phyloP scores from a whole-genome alignment of 2,797 vertebrate species.

The Rallus crepitans region DNA sequence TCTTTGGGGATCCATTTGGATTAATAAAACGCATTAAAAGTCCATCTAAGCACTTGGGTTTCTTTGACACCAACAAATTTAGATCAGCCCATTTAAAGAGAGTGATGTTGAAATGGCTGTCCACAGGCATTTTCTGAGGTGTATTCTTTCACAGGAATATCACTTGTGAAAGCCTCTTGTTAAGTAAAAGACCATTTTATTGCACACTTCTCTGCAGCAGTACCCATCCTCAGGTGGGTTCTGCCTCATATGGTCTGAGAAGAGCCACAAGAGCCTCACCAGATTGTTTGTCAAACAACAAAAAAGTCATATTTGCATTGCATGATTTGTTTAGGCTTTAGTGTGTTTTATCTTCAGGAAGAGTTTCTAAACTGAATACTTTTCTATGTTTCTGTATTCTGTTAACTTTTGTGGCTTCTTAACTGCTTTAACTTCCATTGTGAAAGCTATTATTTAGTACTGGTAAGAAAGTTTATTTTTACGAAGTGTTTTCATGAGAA shows the following conservation, averaged over 20 bases:
- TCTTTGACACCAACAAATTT: neutral
- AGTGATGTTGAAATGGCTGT: neutral
- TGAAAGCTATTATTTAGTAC: neutral
- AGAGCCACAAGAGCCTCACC: neutral
- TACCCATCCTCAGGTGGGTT: neutral
- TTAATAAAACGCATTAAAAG: neutral
- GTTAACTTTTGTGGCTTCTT: neutral
- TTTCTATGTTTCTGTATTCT: neutral
- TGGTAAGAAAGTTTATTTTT: neutral
- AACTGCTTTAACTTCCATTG: neutral
- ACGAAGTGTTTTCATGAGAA: neutral
- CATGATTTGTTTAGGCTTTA: neutral
- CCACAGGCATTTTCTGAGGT: neutral
- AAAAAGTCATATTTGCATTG: neutral
- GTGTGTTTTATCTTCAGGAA: neutral
- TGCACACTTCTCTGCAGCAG: neutral
- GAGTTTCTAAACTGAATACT: neutral
- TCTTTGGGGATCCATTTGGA: neutral
- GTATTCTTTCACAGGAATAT: neutral
- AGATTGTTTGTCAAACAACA: neutral
- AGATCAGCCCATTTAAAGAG: neutral
- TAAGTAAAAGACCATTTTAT: neutral
- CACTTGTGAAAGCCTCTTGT: neutral
- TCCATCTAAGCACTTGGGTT: neutral
- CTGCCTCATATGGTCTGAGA: neutral